These are phyloP conservation scores for Sminthurides aquaticus DNA, from an alignment of 2,888 invertebrate genomes.

Conservation along the genomic window DNA sequence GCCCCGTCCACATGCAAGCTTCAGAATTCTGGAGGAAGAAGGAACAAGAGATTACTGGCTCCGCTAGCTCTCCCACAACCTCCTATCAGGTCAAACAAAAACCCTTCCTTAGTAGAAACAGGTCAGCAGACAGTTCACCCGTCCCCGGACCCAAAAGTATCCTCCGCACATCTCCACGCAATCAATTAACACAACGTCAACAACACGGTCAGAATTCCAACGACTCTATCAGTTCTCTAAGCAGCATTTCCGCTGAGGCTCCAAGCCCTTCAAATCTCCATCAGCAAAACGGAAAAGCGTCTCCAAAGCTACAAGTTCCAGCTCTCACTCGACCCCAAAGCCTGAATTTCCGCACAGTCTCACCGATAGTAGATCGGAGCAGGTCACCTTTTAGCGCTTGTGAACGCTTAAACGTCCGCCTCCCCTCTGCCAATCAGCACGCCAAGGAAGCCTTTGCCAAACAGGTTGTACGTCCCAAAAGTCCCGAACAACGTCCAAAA, in stretches of 20 bases:
- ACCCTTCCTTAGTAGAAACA: slow-evolving; percentile 24
- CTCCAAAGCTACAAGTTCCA: slow-evolving; percentile 1
- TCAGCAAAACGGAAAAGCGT: slow-evolving; percentile 3
- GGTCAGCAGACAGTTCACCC: slow-evolving; percentile 42
- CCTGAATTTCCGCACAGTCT: slow-evolving; percentile 5
- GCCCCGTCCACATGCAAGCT: slow-evolving; percentile 41
- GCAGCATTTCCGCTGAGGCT: slow-evolving; percentile 34
- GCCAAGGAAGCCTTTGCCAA: neutral
- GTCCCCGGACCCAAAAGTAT: slow-evolving; percentile 20
- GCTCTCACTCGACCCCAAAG: slow-evolving; percentile 10
- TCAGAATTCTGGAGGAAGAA: slow-evolving; percentile 44
- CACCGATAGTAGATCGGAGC: neutral
- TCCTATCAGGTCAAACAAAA: neutral
- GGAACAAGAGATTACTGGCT: slow-evolving; percentile 38
- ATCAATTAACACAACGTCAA: slow-evolving; percentile 1
- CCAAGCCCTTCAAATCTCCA: slow-evolving; percentile 28
- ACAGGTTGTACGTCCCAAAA: neutral
- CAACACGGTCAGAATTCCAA: slow-evolving; percentile 27
- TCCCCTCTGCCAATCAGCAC: slow-evolving; percentile 22
- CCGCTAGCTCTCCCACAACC: slow-evolving; percentile 18
- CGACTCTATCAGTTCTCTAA: slow-evolving; percentile 41
- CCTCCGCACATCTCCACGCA: neutral
- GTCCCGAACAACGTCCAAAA: neutral
- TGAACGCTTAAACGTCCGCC: slow-evolving; percentile 37
- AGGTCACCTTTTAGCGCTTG: slow-evolving; percentile 24